A percentile compares a stretch with the other conserved stretches of the same genome.
Conservation (phyloP, 1,140 invertebrate genomes). For the Saccostrea glomerata region DNA sequence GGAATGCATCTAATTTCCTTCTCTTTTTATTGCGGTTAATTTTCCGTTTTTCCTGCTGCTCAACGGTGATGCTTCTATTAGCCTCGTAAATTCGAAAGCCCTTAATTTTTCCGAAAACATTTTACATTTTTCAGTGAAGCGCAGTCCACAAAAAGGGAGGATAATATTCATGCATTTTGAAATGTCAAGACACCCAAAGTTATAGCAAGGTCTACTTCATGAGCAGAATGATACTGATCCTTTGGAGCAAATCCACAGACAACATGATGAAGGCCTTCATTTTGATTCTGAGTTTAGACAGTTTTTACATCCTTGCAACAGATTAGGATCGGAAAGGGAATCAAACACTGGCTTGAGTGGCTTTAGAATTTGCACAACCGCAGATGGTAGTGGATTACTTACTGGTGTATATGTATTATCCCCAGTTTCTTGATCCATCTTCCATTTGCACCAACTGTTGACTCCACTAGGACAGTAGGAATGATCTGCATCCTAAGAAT, state of each 20-base stretch:
- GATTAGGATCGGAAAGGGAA: not conserved
- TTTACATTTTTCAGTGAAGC: too few relatives aligned
- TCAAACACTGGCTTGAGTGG: constrained; percentile 37
- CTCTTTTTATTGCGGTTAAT: too few relatives aligned
- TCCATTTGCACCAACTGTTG: constrained; percentile 30
- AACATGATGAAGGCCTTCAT: constrained; percentile 31
- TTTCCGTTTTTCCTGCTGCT: too few relatives aligned
- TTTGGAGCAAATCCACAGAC: constrained; percentile 14
- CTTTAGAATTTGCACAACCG: not conserved
- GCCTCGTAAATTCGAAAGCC: too few relatives aligned
- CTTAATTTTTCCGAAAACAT: too few relatives aligned
- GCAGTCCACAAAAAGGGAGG: too few relatives aligned
- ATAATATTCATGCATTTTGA: too few relatives aligned
- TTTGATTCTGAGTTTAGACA: constrained; percentile 28
- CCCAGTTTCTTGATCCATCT: constrained; percentile 5
- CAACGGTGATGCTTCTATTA: too few relatives aligned
- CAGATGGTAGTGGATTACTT: not conserved
- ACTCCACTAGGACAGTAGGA: not conserved
- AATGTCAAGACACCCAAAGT: constrained; percentile 2
- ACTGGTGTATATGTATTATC: not conserved
- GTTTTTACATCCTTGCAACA: constrained; percentile 1
- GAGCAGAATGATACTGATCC: not conserved
- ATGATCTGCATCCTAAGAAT: constrained; percentile 2
- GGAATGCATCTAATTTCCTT: too few relatives aligned
- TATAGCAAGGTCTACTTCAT: not conserved